Conservation (phyloP, 2,113 vertebrate species). For the Emydura subglobosa region DNA sequence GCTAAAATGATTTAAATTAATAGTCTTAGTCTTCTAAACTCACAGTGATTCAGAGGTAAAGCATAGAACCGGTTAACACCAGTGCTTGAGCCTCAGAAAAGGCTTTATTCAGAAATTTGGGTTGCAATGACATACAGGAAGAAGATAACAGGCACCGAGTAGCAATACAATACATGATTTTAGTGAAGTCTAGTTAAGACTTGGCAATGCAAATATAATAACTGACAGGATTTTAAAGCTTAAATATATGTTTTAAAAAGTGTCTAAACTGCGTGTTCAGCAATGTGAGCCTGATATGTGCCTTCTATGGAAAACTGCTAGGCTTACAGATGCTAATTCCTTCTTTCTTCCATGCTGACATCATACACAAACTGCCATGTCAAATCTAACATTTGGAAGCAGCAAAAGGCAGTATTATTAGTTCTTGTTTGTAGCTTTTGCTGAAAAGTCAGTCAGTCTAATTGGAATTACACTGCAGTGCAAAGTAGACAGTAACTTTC, state of each 20-base stretch:
- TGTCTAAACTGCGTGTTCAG: slow-evolving; percentile 62
- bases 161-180: slow-evolving; percentile 42
- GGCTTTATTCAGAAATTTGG: slow-evolving; percentile 45
- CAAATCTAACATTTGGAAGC: slow-evolving; percentile 69
- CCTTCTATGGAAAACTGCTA: slow-evolving; percentile 61
- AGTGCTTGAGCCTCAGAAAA: slow-evolving; percentile 31
- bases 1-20: neutral
- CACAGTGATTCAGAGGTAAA: neutral
- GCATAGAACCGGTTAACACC: slow-evolving; percentile 14
- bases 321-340: slow-evolving; percentile 75
- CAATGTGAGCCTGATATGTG: slow-evolving; percentile 42
- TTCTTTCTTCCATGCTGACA: slow-evolving; percentile 72
- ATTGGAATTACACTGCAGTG: slow-evolving; percentile 40
- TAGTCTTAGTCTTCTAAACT: neutral
- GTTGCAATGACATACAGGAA: slow-evolving; percentile 49
- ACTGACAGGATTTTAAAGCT: slow-evolving; percentile 52
- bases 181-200: slow-evolving; percentile 41
- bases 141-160: slow-evolving; percentile 29
- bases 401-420: slow-evolving; percentile 63
- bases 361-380: slow-evolving; percentile 69
- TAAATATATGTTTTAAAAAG: slow-evolving; percentile 47
- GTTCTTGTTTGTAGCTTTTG: slow-evolving; percentile 58
- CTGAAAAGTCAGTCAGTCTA: slow-evolving; percentile 14
- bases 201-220: slow-evolving; percentile 52
- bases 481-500: slow-evolving; percentile 26